These are phyloP conservation scores for Arctia plantaginis DNA, from an alignment of 2,888 invertebrate species.

Conservation along the genomic window DNA sequence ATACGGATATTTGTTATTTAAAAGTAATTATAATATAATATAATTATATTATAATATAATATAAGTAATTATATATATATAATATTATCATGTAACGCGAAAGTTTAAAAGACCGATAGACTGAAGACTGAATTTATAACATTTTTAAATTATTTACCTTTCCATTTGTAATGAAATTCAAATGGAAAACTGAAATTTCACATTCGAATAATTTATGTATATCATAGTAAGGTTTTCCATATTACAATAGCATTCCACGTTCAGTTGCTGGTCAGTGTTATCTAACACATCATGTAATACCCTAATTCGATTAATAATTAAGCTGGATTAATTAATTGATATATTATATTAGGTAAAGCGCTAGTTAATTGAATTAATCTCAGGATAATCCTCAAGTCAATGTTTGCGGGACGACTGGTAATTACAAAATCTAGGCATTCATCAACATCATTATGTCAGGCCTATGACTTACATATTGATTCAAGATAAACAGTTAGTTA, in stretches of 20 bases:
- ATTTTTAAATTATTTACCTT: too few relatives aligned
- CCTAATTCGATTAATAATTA: constrained; percentile 7
- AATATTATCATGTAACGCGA: too few relatives aligned
- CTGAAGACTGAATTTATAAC: too few relatives aligned
- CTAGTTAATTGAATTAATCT: constrained; percentile 8
- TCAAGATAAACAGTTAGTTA: too few relatives aligned
- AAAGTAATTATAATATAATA: too few relatives aligned
- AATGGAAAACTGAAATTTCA: neutral
- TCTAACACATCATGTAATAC: neutral
- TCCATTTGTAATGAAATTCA: too few relatives aligned
- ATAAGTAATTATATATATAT: too few relatives aligned
- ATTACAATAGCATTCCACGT: neutral
- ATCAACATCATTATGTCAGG: neutral
- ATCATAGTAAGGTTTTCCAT: neutral
- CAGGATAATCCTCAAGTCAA: neutral
- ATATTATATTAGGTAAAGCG: constrained; percentile 2
- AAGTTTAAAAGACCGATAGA: too few relatives aligned
- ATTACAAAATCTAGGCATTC: neutral
- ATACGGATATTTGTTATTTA: too few relatives aligned
- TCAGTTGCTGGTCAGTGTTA: neutral
- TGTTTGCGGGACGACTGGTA: neutral
- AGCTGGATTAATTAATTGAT: constrained; percentile 9
- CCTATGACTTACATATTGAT: neutral
- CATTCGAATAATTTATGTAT: neutral
- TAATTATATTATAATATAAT: too few relatives aligned